Base-by-base conservation (phyloP, 1,140 invertebrate species). In the Danaus melanippus region DNA sequence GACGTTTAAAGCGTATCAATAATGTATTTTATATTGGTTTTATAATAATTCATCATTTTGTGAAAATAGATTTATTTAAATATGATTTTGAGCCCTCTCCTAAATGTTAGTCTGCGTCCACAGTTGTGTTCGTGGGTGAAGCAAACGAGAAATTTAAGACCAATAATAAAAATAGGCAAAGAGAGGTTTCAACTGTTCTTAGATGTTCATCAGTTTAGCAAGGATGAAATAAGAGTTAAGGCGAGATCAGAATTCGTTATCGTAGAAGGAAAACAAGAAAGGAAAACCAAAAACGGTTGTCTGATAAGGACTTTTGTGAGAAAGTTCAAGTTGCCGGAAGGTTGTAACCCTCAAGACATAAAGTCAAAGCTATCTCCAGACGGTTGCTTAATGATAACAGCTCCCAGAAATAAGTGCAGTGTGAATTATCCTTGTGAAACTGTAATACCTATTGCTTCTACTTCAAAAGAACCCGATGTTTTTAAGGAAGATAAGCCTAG, bases 201-300 rank as follows among this genome's bases (percentile, higher is more conserved):
- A 11, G 74, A 86, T 17, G 69, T 86, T 1, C 69, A 66, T 11
- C 56, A 79, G 10, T 84, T 77, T 45, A 60, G 55, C n/a, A 78
- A 75, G 52, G 79, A 86, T 7, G 83, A 86, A 46, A 54, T 86
- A 8, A 60, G 72, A n/a, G 81, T 86, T 0, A 86, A 82, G 57
- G 83, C 76, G 0, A 61, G 71, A 4, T 62, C 74, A 8, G 79
- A 86, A 40, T 82, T 73, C 49, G 66, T 86, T 1, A 60, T 80
- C 0, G 73, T 86, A 47, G 79, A 86, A 69, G 83, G 83, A 0
- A 84, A 84, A 59, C 73, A 84, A 12, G 79, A 83, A 43, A 71
- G 66, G n/a, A 71, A 78, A 45, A 77, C 72, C 0, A 66, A 71
- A 42, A 52, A 59, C 15, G 79, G 81, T 0, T 71, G 57, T 32